Base-by-base conservation (phyloP, 2,797 vertebrate genomes). In the Falco novaeseelandiae region DNA sequence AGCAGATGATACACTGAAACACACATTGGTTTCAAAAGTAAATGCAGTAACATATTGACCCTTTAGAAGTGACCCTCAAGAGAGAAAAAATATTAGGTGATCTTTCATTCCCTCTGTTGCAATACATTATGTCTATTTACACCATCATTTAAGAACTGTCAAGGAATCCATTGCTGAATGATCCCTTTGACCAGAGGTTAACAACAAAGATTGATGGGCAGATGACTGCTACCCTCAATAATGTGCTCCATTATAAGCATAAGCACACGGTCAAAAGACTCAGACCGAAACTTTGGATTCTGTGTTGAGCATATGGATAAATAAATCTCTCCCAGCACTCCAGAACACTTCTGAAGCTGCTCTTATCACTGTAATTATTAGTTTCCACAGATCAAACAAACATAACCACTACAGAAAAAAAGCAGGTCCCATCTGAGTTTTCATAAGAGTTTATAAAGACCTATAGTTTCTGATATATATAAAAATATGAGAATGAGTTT, bases 371-470 rank as follows among this genome's bases (percentile, higher is more conserved):
- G 8, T 17, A 73, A 40, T 34, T 42, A 27, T 3, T 59, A n/a
- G 4, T 42, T 74, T 70, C 49, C 49, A 86, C 21, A 69, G 12
- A 63, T 6, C 6, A 57, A 51, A 32, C 12, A 58, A 91, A 83
- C 0, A 1, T 51, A n/a, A 67, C 1, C 3, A 14, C 10, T 32
- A 25, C 4, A 6, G 12, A 55, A 49, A 54, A 54, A 40, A 48
- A 36, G 14, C 30, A 63, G 8, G 9, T 55, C 14, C 8, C 9
- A 52, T 2, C 22, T 25, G 34, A 69, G 14, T 67, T 86, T 80
- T 82, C 36, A 18, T 42, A 58, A 61, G 6, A 40, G 8, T 6
- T 5, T n/a, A 54, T 25, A 49, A 63, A 67, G 14, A 32, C 4
- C 21, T 49, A 20, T 3, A 14, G 6, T 26, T 71, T 81, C 49